A percentile compares a stretch with the other conserved stretches of the same genome.
Conservation (phyloP, 1,140 invertebrate species). For the Heliconius congener region DNA sequence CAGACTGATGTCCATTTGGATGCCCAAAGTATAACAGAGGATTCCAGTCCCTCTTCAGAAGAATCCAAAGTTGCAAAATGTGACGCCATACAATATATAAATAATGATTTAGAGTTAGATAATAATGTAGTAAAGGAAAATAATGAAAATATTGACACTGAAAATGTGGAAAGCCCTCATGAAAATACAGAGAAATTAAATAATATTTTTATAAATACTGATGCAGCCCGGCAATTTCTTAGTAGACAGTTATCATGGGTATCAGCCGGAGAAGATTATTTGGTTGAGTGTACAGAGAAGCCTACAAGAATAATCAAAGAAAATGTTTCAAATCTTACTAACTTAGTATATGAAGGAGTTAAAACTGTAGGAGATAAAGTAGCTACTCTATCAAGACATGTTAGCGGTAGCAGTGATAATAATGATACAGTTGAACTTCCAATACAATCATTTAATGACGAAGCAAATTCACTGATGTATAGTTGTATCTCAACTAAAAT, state of each 20-base stretch:
- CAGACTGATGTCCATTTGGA: conserved; percentile 75
- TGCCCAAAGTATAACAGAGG: conserved; percentile 82
- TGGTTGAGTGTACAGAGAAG: conserved; percentile 85
- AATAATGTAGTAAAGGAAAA: conserved; percentile 61
- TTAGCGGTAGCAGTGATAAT: conserved; percentile 87
- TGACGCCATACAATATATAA: conserved; percentile 51
- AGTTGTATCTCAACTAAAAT: conserved; percentile 73
- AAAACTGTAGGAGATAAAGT: conserved; percentile 89
- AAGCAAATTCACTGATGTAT: conserved; percentile 78
- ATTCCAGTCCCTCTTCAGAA: conserved; percentile 79
- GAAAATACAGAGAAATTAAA: conserved; percentile 83
- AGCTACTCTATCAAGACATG: conserved; percentile 86
- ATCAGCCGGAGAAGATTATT: conserved; percentile 85
- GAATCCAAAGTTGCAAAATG: conserved; percentile 76
- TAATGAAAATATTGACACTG: conserved; percentile 41
- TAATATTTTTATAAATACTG: conserved; percentile 87
- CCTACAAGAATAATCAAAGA: conserved; percentile 86
- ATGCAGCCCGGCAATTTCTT: conserved; percentile 87
- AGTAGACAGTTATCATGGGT: conserved; percentile 88
- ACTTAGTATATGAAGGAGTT: conserved; percentile 87
- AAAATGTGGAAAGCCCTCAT: conserved; percentile 54
- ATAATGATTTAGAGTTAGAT: conserved; percentile 50
- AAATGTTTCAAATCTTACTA: conserved; percentile 88
- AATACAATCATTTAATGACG: conserved; percentile 73
- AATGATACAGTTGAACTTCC: conserved; percentile 83